Conservation (phyloP, 1,140 invertebrate species). For the Bombus waltoni region DNA sequence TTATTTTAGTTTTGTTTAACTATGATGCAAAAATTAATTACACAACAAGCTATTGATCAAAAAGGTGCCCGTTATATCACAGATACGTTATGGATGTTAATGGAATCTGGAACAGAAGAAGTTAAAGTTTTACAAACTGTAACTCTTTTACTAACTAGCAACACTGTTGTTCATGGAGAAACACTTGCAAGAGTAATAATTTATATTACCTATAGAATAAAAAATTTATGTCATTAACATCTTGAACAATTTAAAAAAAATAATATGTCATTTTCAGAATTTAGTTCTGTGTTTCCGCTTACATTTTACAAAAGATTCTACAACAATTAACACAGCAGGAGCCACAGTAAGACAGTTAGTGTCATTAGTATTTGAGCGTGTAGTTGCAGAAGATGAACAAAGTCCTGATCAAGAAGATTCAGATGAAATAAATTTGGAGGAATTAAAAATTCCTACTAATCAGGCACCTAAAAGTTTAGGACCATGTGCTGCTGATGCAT, state of each 20-base stretch:
- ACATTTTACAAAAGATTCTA: constrained; percentile 96
- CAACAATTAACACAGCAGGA: constrained; percentile 97
- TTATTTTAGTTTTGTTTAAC: constrained; percentile 92
- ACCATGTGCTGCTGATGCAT: constrained; percentile 97
- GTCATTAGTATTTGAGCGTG: constrained; percentile 97
- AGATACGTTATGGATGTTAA: constrained; percentile 95
- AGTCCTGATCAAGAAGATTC: constrained; percentile 70
- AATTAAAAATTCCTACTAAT: constrained; percentile 90
- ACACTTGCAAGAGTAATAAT: constrained; percentile 92
- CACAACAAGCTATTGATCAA: constrained; percentile 92
- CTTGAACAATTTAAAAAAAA: background rate
- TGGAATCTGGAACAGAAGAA: constrained; percentile 96
- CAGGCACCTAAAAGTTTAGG: constrained; percentile 91
- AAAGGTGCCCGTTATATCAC: constrained; percentile 96
- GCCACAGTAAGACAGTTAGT: constrained; percentile 98
- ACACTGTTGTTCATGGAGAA: constrained; percentile 96
- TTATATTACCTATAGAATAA: constrained; percentile 12
- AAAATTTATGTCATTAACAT: background rate
- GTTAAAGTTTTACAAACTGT: constrained; percentile 98
- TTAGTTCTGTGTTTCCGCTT: constrained; percentile 97
- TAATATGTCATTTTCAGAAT: constrained; percentile 86
- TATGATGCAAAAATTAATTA: constrained; percentile 94
- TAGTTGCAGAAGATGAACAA: constrained; percentile 88
- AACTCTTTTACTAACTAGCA: constrained; percentile 96
- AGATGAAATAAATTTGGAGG: constrained; percentile 87